Base-by-base conservation (phyloP, 2,113 vertebrate species). In the Ptychochromis oligacanthus region DNA sequence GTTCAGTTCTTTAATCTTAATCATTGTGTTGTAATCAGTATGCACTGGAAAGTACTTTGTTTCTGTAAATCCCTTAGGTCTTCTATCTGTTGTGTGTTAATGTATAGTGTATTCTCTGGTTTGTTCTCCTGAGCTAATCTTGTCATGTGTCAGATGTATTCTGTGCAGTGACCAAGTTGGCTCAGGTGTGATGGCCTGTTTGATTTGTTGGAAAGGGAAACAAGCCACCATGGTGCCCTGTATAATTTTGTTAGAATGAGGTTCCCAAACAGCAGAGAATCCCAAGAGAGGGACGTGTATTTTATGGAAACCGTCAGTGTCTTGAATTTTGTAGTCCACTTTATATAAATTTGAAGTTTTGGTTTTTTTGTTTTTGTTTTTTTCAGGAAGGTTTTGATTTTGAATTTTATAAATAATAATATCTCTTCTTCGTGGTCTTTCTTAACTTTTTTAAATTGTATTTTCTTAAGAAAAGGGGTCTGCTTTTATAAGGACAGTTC, bases 41-140 rank as follows among this genome's bases (percentile, higher is more conserved):
- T 96, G 95, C 96, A 96, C 96, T 96, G 96, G 96, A 96, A 95
- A 95, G 90, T 93, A 94, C 93, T 94, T 94, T 95, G 90, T 94
- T 85, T 88, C 87, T 92, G 87, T 94, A 92, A 94, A 93, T 95
- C 84, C 87, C 75, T 75, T 90, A 89, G 86, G 92, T 93, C 83
- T 86, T 83, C 79, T 87, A 83, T 86, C 13, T 90, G 83, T 92
- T 83, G 82, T 93, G 92, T 94, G 88, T 92, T 91, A 38, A 82
- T 88, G 89, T 93, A 91, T 81, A 92, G 89, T 87, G 88, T 92
- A 87, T 91, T 89, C 90, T 93, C 90, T 93, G 92, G 89, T 89
- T 91, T 89, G 87, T 91, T 93, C 79, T 90, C 64, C 74, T 61
- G 74, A 86, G 90, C 87, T 89, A 26, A 82, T 91, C 88, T 88